Conservation (phyloP, 2,888 invertebrate genomes). For the Neoscelio sp. region DNA sequence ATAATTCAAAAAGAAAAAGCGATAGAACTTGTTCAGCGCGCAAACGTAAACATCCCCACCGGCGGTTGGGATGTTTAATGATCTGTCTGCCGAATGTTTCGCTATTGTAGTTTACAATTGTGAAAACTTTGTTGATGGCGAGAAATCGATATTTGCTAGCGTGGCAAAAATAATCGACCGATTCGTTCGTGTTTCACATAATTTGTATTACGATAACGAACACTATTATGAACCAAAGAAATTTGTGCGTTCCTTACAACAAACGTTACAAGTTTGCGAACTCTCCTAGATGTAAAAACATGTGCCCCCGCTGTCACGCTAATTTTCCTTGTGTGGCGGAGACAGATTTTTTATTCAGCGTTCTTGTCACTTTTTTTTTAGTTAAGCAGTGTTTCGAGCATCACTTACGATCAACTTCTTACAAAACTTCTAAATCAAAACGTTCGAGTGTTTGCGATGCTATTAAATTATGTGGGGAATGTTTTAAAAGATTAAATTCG, state of each 20-base stretch:
- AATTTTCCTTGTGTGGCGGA: not conserved
- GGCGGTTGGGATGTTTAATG: too few species aligned
- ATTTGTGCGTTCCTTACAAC: too few species aligned
- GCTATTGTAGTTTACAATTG: constrained; percentile 25
- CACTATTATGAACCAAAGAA: constrained; percentile 24
- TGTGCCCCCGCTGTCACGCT: not conserved
- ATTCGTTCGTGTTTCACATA: not conserved
- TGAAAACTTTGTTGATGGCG: constrained; percentile 4
- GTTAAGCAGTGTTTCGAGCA: not conserved
- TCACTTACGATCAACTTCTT: not conserved
- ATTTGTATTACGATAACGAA: not conserved
- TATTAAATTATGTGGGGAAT: constrained; percentile 9
- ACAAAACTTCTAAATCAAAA: constrained; percentile 1
- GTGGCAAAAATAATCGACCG: not conserved
- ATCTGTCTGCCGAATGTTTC: not conserved
- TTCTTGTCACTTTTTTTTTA: too few species aligned
- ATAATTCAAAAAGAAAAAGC: too few species aligned
- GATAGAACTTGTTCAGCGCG: too few species aligned
- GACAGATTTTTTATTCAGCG: too few species aligned
- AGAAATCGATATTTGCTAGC: constrained; percentile 7
- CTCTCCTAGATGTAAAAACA: not conserved
- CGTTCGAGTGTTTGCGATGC: not conserved
- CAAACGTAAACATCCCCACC: not conserved
- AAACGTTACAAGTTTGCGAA: too few species aligned
- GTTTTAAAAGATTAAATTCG: too few species aligned